Evolutionary conservation across 2,797 vertebrate species (phyloP), one percentile per base, ranked within the genome.

Genomic region (Sciurus carolinensis): DNA sequence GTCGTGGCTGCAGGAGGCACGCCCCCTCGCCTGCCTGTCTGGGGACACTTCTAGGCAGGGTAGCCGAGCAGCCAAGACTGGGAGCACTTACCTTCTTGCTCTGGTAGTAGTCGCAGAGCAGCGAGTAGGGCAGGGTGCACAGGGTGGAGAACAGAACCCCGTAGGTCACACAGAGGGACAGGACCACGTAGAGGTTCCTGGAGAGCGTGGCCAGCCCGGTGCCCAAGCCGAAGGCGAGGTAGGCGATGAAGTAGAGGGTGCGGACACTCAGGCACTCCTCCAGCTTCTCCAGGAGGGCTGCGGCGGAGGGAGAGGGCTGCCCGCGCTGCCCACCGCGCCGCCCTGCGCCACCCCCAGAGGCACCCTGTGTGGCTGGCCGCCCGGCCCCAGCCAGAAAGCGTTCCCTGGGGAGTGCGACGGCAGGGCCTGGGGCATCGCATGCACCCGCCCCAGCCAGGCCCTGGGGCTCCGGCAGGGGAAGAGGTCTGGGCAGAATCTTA

Each of bases 21-120:
- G 36, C 39, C 39, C 39, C 39, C 3, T 39, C 39, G 39, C 39
- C 39, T 39, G 39, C 39, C 39, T 39, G 39, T 39, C 39, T 0
- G 0, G 71, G 30, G 39, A 28, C 18, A 4, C 3, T 22, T 30
- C 30, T 59, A 0, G 8, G 28, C 7, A 26, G 30, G 30, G 30
- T 5, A 28, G 57, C 83, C 18, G 0, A 7, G 73, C 14, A 5
- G 12, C 77, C 5, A 28, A 33, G 28, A 26, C 54, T 8, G 2
- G 12, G 2, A 0, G 14, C 17, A n/a, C 98, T 95, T 95, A 99
- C 99, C 99, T 99, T 99, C 18, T 98, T 99, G 98, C 99, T 99
- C 99, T 99, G 99, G 99, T 99, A 99, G 99, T 99, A 99, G 98
- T 99, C 99, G 5, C 99, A 99, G 87, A 99, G 99, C 95, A 99